Evolutionary conservation across 2,113 vertebrate species (phyloP).

Genomic region (Rana temporaria): DNA sequence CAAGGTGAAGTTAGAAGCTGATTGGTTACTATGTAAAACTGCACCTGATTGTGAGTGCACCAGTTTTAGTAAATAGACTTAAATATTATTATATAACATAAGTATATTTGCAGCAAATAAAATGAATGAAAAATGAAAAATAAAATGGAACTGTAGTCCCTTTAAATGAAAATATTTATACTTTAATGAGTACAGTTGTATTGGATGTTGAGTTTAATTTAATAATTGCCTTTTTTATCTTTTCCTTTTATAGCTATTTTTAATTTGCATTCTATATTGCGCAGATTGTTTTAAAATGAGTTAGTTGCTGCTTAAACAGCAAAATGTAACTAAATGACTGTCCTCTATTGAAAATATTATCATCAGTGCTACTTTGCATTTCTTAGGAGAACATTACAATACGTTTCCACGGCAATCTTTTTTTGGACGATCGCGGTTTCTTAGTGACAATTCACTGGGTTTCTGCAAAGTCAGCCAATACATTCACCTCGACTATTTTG

Average conservation of each 20-base stretch:
- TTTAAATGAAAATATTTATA: slow-evolving; percentile 10
- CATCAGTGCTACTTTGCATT: slow-evolving; percentile 55
- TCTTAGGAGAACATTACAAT: slow-evolving; percentile 49
- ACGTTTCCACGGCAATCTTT: slow-evolving; percentile 58
- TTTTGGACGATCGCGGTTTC: slow-evolving; percentile 31
- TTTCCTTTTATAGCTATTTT: slow-evolving; percentile 18
- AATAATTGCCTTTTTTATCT: slow-evolving; percentile 38
- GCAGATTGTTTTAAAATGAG: slow-evolving; percentile 35
- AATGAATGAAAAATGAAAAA: no score
- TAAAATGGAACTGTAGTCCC: not conserved
- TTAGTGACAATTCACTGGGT: slow-evolving; percentile 28
- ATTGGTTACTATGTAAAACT: no score
- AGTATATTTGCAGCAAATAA: no score
- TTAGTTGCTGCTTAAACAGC: slow-evolving; percentile 37
- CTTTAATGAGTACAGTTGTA: not conserved
- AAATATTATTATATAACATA: no score
- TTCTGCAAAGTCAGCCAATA: slow-evolving; percentile 57
- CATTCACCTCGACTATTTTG: slow-evolving; percentile 30
- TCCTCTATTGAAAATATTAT: slow-evolving; percentile 27
- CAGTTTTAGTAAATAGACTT: no score
- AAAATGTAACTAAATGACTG: slow-evolving; percentile 20
- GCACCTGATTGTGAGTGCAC: no score
- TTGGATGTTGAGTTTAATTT: not conserved
- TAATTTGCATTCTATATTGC: slow-evolving; percentile 43
- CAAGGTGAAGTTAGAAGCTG: no score